These are phyloP conservation scores for Rhincodon typus DNA, from an alignment of 2,797 vertebrate genomes.

Conservation along the genomic window DNA sequence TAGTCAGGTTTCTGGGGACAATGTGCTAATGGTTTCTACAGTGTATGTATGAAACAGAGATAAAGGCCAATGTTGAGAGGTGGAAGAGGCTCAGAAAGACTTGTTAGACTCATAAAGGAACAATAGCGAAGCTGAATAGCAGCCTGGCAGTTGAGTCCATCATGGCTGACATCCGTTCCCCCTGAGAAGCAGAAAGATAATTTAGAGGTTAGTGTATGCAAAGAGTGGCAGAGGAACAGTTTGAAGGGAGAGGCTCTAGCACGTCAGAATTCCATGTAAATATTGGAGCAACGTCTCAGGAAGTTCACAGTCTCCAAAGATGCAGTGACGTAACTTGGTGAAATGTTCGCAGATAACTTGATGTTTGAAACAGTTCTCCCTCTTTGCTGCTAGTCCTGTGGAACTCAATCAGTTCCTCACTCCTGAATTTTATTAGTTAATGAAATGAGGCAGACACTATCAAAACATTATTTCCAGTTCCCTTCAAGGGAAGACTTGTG, in stretches of 20 bases:
- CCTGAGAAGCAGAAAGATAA: background rate
- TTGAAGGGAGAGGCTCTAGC: background rate
- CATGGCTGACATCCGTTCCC: background rate
- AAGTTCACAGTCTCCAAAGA: background rate
- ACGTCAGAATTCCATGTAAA: background rate
- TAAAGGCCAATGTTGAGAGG: background rate
- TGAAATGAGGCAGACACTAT: background rate
- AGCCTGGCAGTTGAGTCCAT: background rate
- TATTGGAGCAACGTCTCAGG: background rate
- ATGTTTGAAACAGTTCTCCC: background rate
- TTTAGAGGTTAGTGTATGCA: background rate
- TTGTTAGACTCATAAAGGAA: background rate
- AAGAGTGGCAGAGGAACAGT: background rate
- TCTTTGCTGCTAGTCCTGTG: background rate
- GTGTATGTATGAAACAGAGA: background rate
- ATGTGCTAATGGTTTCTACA: background rate
- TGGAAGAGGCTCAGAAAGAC: background rate
- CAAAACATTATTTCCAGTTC: background rate
- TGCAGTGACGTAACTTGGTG: background rate
- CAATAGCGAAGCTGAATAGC: background rate
- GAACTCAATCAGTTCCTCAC: background rate
- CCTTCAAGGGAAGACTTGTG: background rate
- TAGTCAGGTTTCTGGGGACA: background rate
- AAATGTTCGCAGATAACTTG: background rate
- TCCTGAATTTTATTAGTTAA: background rate